Base-by-base conservation (phyloP, 1,140 invertebrate species). In the Rhopalosiphum padi region DNA sequence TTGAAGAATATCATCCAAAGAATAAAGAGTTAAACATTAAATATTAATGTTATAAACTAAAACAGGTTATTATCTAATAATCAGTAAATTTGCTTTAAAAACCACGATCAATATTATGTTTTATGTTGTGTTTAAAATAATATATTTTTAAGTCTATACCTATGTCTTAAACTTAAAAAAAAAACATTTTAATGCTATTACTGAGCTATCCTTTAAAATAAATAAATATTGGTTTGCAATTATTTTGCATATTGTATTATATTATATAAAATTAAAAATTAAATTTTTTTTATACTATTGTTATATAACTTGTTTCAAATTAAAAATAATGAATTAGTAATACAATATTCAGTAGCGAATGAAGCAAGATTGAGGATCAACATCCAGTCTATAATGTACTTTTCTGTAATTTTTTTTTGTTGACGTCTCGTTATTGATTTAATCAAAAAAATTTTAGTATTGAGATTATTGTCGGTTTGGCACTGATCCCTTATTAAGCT, bases 391-490 rank as follows among this genome's bases (percentile, higher is more conserved):
- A 18, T 21, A 5, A 0, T n/a, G 4, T 18, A 77, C 15, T 18
- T 4, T 77, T 77, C 60, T 18, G 3, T 35, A n/a, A 6, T n/a
- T n/a, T 77, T 77, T 77, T 77, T 77, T 21, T 77, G n/a, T 77
- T n/a, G 30, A 77, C 60, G 60, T 35, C 15, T 77, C 15, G 60
- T 77, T 77, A 77, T 77, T n/a, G 60, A 77, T n/a, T 77, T 77
- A 77, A 77, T n/a, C 60, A 77, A 30, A 77, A n/a, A 77, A 77
- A 77, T n/a, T n/a, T n/a, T 15, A n/a, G n/a, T 77, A n/a, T 77
- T 77, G 60, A 77, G 60, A 77, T 77, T 77, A 77, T 77, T n/a
- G 60, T 77, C 30, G n/a, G 60, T n/a, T 77, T 77, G 60, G 30
- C 60, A n/a, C 60, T 77, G 30, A 77, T 77, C 60, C n/a, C 60